Conservation (phyloP, 1,140 invertebrate species). For the Berghia stephanieae region DNA sequence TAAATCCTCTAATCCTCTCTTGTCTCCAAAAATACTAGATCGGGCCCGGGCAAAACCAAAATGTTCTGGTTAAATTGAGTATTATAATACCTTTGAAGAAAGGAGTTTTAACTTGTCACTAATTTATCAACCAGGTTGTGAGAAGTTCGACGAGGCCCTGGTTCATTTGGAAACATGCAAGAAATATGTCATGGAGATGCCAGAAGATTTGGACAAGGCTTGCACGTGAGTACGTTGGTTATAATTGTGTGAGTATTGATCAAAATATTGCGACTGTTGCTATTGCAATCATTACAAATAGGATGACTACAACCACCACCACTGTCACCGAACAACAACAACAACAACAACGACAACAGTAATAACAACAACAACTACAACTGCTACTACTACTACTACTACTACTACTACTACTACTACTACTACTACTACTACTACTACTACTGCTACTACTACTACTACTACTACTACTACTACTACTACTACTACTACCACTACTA, state of each 20-base stretch:
- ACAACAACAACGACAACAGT: background rate
- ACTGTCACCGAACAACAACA: background rate
- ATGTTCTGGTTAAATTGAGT: too few species aligned
- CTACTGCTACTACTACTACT: too few species aligned
- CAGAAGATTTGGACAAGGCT: slow-evolving; percentile 37
- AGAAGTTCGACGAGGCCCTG: slow-evolving; percentile 39
- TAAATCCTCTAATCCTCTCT: too few species aligned
- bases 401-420: too few species aligned
- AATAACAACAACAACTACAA: background rate
- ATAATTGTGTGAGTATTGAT: too few species aligned
- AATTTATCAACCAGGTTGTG: slow-evolving; percentile 31
- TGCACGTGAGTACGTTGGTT: slow-evolving; percentile 38
- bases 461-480: too few species aligned
- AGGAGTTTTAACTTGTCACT: background rate
- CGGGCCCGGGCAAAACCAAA: too few species aligned
- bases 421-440: too few species aligned
- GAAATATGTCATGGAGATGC: slow-evolving; percentile 34
- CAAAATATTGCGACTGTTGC: too few species aligned
- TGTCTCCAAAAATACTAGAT: too few species aligned
- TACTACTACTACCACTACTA: too few species aligned
- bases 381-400: too few species aligned
- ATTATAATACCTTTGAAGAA: background rate
- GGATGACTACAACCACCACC: background rate
- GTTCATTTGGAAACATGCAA: slow-evolving; percentile 35
- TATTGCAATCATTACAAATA: background rate